Base-by-base conservation (phyloP, 1,140 invertebrate genomes). In the Lerema accius region DNA sequence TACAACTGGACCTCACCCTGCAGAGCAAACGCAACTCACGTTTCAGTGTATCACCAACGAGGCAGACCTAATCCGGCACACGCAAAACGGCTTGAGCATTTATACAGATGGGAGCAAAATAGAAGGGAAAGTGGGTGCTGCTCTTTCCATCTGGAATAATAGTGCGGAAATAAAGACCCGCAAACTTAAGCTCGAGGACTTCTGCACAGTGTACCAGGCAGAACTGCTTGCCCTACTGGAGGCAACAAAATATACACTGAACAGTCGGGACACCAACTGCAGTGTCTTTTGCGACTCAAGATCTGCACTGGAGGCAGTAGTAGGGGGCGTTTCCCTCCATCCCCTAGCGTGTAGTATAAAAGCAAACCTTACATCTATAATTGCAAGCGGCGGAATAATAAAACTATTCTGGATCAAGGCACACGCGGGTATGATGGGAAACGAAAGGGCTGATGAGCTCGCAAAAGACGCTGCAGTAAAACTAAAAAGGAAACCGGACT, bases 161-260 rank as follows among this genome's bases (percentile, higher is more conserved):
- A n/a, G n/a, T n/a, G n/a, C n/a, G n/a, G n/a, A n/a, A n/a, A n/a
- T n/a, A n/a, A n/a, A n/a, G n/a, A n/a, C n/a, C n/a, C n/a, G n/a
- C n/a, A n/a, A n/a, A n/a, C n/a, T n/a, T n/a, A n/a, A n/a, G n/a
- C n/a, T n/a, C n/a, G n/a, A n/a, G n/a, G n/a, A n/a, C n/a, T n/a
- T n/a, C n/a, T n/a, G n/a, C n/a, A n/a, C n/a, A n/a, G 63, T 62
- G 1, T 70, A 65, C 59, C 67, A 69, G 48, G 67, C 67, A 0
- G 67, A 69, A 13, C 50, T 69, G 2, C 23, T 69, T 3, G 67
- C 67, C 0, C 15, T 69, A 16, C 16, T 17, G 3, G 19, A 45
- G 17, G 67, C 67, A 3, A 42, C 32, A 5, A 48, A 56, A 13
- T 0, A 26, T 4, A 11, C 10, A 1, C 43, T 11, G 2, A 13